Evolutionary conservation across 2,797 vertebrate species (phyloP).

Genomic region (Pseudochaenichthys georgianus): DNA sequence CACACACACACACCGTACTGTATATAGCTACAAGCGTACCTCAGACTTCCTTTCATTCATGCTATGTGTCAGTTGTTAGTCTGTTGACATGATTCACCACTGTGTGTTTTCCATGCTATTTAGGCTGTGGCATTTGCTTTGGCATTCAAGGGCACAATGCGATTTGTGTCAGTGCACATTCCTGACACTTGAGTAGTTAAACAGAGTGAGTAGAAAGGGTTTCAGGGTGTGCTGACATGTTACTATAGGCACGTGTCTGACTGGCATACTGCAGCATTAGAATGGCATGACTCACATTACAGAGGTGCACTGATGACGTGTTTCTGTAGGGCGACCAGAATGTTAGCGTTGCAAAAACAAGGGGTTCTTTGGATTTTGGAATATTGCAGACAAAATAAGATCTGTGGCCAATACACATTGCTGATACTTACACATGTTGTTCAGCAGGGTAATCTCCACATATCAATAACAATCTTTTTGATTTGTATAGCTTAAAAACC

Average conservation of each 20-base stretch:
- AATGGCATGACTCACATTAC: not conserved
- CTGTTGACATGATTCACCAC: slow-evolving; percentile 56
- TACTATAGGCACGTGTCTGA: not conserved
- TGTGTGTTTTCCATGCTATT: slow-evolving; percentile 50
- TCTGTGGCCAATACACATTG: too few relatives aligned
- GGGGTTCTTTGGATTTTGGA: too few relatives aligned
- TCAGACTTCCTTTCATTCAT: slow-evolving; percentile 63
- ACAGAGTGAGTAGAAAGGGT: not conserved
- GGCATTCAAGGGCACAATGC: slow-evolving; percentile 57
- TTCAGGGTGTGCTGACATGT: not conserved
- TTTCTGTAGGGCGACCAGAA: too few relatives aligned
- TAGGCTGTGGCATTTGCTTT: slow-evolving; percentile 61
- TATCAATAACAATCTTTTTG: too few relatives aligned
- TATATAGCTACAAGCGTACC: slow-evolving; percentile 31
- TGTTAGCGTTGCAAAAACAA: too few relatives aligned
- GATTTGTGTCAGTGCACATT: slow-evolving; percentile 28
- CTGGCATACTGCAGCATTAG: not conserved
- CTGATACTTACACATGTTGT: too few relatives aligned
- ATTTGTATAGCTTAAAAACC: too few relatives aligned
- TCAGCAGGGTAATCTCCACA: too few relatives aligned
- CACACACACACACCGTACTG: slow-evolving; percentile 22
- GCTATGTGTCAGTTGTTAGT: slow-evolving; percentile 16
- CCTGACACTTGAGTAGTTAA: slow-evolving; percentile 12
- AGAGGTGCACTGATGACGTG: not conserved
- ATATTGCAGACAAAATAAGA: too few relatives aligned